Evolutionary conservation across 1,140 invertebrate species (phyloP), one percentile per base, ranked within the genome.

Genomic region (Listronotus oregonensis): DNA sequence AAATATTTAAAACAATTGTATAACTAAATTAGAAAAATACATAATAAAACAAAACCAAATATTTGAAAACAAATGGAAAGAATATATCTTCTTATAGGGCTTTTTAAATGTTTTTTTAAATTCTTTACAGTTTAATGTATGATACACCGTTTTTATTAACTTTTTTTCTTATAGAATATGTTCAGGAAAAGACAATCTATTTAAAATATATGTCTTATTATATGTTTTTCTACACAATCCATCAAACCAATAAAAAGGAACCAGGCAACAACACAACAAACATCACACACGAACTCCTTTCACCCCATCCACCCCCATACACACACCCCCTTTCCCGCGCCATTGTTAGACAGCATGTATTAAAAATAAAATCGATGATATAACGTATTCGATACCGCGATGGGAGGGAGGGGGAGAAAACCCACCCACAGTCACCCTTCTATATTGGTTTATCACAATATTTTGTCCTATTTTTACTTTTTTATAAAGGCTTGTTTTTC

Each of bases 361-460:
- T 65, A 67, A 64, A 71, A 71, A 71, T 69, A 69, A 71, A 71
- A 71, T 71, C 70, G 59, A 71, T 71, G 64, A 65, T 50, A 64
- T 46, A 56, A 64, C 64, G 59, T 65, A 59, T 60, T 64, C 62
- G 64, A 66, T 66, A 66, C 46, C 46, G 46, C 32, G 46, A 42
- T 31, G 32, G 37, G 50, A 43, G 52, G 55, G 56, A 12, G 27
- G 21, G 37, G 34, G 34, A 32, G 49, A 64, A 15, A 21, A 49
- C 56, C 40, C 37, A 46, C 64, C 43, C 67, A 37, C 44, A 8
- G n/a, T n/a, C 55, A 43, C 55, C 55, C 55, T 31, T 46, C 12
- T 49, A 18, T 46, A 31, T 46, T 34, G 15, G 12, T 44, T 31
- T 46, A 39, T 58, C 55, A 58, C 55, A 27, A 58, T 18, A 12